phyloP scores from a whole-genome alignment of 1,140 invertebrate genomes.

The Tetragonula clypearis region DNA sequence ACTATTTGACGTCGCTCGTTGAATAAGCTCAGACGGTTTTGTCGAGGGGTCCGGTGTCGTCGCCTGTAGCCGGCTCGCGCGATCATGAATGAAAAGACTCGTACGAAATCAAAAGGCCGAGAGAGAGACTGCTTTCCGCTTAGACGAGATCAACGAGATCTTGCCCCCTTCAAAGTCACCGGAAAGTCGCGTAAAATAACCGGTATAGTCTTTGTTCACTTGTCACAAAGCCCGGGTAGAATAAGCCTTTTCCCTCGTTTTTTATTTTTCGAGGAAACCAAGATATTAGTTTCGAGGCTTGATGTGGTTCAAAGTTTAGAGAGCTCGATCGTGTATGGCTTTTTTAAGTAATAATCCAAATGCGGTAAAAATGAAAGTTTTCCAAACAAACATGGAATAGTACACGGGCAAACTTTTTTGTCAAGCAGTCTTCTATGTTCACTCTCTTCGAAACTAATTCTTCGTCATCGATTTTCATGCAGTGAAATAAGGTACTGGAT shows the following conservation, averaged over 20 bases:
- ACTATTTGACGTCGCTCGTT: conserved; percentile 38
- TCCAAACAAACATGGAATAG: background rate
- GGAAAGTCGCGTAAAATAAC: background rate
- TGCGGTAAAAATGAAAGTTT: background rate
- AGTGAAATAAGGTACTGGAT: too few species aligned
- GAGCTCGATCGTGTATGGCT: background rate
- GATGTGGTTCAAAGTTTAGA: background rate
- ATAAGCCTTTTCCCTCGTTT: background rate
- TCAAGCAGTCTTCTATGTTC: background rate
- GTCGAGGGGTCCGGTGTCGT: conserved; percentile 24
- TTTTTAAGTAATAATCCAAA: background rate
- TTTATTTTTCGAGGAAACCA: background rate
- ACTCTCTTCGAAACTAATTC: background rate
- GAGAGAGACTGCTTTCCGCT: conserved; percentile 33
- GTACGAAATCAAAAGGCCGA: conserved; percentile 34
- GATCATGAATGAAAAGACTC: conserved; percentile 32
- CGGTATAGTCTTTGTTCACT: background rate
- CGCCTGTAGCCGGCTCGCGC: background rate
- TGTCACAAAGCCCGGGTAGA: background rate
- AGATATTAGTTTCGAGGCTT: too few species aligned
- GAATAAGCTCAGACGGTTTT: conserved; percentile 47
- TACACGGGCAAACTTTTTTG: background rate
- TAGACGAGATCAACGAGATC: conserved; percentile 40
- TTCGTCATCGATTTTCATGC: background rate
- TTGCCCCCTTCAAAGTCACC: conserved; percentile 1